Base-by-base conservation (phyloP, 2,113 vertebrate species). In the Cichladusa arquata region DNA sequence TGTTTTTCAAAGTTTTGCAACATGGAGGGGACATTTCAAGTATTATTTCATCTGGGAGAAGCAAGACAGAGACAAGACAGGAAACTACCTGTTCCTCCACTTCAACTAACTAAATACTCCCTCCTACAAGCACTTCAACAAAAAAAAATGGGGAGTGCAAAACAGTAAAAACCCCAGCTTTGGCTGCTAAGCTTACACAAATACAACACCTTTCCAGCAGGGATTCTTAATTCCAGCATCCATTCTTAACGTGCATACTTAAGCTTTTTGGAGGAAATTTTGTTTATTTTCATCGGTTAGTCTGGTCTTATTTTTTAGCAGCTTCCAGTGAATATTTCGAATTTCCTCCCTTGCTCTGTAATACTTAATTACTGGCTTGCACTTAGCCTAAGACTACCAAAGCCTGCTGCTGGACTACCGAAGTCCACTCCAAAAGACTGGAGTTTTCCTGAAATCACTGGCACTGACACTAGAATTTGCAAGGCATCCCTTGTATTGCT, bases 141-240 rank as follows among this genome's bases (percentile, higher is more conserved):
- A 18, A 44, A 71, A 71, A 38, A 33, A 34, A 26, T 10, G 0
- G 2, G 3, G 3, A 47, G 13, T 10, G n/a, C 6, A 71, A 50
- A 79, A 36, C n/a, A 79, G 29, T 57, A 92, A 87, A 34, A 0
- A 8, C 3, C 19, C 40, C 12, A 54, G 24, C 12, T 81, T 40
- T 64, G 5, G 33, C 40, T 71, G 20, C 61, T 78, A 42, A 20
- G 31, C 42, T 66, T 76, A 64, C 9, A 81, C 19, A 57, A 73
- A 88, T 26, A 47, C 6, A 71, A 15, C 31, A 72, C 9, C 19
- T 48, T 81, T 33, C 8, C 29, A 38, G 50, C 11, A 78, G 31
- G 11, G 6, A 5, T 31, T n/a, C n/a, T n/a, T n/a, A n/a, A n/a
- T n/a, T n/a, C n/a, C n/a, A n/a, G n/a, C 2, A 17, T 33, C 11